Conservation (phyloP, 2,888 invertebrate species). For the Mesorhabditis belari region DNA sequence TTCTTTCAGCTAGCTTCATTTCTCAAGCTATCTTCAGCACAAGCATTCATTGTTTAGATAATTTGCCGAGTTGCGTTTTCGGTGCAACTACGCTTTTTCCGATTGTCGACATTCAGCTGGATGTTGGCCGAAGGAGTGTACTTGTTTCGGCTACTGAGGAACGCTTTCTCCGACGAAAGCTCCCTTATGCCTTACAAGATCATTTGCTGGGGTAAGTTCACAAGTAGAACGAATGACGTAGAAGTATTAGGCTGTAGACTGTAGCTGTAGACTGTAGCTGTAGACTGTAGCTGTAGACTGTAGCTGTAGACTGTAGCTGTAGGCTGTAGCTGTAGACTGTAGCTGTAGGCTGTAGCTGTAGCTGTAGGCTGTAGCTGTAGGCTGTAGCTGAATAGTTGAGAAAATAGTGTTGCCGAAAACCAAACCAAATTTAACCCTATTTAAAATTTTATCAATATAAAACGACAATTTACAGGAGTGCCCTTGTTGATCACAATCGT, state of each 20-base stretch:
- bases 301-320: too few relatives aligned
- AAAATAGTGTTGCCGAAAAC: not conserved
- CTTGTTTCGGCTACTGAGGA: conserved; percentile 57
- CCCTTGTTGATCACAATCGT: conserved; percentile 21
- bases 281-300: too few relatives aligned
- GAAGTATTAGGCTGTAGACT: not conserved
- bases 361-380: too few relatives aligned
- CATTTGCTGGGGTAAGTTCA: conserved; percentile 57
- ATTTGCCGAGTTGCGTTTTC: conserved; percentile 43
- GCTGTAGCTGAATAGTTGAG: not conserved
- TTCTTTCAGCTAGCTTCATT: conserved; percentile 5
- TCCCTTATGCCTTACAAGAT: conserved; percentile 55
- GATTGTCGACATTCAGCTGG: conserved; percentile 59
- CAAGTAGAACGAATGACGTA: not conserved
- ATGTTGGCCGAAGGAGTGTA: conserved; percentile 59
- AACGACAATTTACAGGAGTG: conserved; percentile 10
- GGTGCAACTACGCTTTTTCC: conserved; percentile 52
- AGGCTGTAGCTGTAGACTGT: too few relatives aligned
- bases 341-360: too few relatives aligned
- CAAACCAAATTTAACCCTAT: not conserved
- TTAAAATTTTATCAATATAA: not conserved
- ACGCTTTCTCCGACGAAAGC: conserved; percentile 55
- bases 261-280: too few relatives aligned
- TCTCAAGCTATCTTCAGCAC: not conserved
- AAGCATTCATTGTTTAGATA: conserved; percentile 18